Evolutionary conservation across 2,113 vertebrate genomes (phyloP).

Genomic region (Nothobranchius kuhntae): DNA sequence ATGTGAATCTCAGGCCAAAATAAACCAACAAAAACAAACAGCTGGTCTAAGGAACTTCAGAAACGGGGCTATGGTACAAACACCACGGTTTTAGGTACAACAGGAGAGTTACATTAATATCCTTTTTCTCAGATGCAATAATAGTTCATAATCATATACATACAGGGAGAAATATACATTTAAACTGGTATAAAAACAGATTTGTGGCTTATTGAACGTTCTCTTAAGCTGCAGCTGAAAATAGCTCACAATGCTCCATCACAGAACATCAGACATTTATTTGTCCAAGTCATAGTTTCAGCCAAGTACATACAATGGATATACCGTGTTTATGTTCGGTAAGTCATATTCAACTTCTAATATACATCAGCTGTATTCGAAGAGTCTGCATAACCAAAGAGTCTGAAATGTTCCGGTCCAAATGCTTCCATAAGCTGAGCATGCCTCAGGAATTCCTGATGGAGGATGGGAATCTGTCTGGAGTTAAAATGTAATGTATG

Average conservation of each 20-base stretch:
- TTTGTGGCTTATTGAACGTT: constrained; percentile 41
- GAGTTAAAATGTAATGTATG: too few species aligned
- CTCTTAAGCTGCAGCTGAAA: constrained; percentile 51
- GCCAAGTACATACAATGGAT: constrained; percentile 68
- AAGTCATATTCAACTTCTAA: constrained; percentile 66
- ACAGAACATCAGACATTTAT: constrained; percentile 62
- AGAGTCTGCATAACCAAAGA: constrained; percentile 64
- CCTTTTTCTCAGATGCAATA: constrained; percentile 67
- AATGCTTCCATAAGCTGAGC: constrained; percentile 32
- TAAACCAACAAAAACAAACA: constrained; percentile 20
- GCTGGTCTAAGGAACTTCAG: constrained; percentile 34
- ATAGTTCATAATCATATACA: constrained; percentile 64
- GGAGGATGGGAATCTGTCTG: not conserved
- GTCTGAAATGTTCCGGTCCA: constrained; percentile 38
- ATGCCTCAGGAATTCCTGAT: constrained; percentile 33
- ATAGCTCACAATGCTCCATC: constrained; percentile 70
- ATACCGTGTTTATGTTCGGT: constrained; percentile 65
- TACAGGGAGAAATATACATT: constrained; percentile 71
- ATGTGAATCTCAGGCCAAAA: constrained; percentile 60
- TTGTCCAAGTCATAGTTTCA: constrained; percentile 57
- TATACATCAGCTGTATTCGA: constrained; percentile 54
- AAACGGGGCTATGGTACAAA: constrained; percentile 58
- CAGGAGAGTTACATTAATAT: constrained; percentile 57
- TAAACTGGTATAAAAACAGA: constrained; percentile 56
- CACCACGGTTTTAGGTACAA: constrained; percentile 49